Conservation (phyloP, 1,140 invertebrate genomes). For the Piezodorus guildinii region DNA sequence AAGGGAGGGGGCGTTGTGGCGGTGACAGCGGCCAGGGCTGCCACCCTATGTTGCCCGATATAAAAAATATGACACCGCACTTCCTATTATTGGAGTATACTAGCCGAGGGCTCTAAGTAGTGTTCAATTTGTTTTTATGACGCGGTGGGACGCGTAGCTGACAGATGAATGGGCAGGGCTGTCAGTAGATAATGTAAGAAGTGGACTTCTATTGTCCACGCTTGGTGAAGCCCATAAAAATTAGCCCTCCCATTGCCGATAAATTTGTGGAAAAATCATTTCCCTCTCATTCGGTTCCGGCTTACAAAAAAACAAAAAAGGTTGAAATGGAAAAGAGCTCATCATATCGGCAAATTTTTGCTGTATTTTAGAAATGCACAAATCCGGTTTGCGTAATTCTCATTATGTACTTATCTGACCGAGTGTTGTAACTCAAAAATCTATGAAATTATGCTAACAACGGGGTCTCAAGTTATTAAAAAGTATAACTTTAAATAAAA, state of each 20-base stretch:
- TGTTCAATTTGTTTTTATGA: slow-evolving; percentile 17
- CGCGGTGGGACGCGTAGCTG: not conserved
- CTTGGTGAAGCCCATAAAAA: slow-evolving; percentile 13
- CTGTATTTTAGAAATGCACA: too few relatives aligned
- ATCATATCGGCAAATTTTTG: too few relatives aligned
- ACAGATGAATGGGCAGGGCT: slow-evolving; percentile 5
- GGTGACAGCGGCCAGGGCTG: slow-evolving; percentile 19
- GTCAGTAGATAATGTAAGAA: slow-evolving; percentile 12
- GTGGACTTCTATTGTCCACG: not conserved
- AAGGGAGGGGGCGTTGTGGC: slow-evolving; percentile 16
- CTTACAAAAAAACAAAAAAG: slow-evolving; percentile 2
- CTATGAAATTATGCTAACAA: too few relatives aligned
- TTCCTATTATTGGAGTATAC: slow-evolving; percentile 16
- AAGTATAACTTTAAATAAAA: too few relatives aligned
- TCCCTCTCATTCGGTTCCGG: slow-evolving; percentile 9
- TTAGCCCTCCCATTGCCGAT: slow-evolving; percentile 3
- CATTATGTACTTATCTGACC: too few relatives aligned
- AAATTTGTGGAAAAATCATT: slow-evolving; percentile 15
- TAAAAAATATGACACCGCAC: slow-evolving; percentile 12
- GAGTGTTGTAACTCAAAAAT: too few relatives aligned
- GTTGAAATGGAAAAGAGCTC: not conserved
- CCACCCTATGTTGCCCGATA: slow-evolving; percentile 20
- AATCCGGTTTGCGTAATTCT: too few relatives aligned
- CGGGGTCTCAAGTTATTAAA: too few relatives aligned
- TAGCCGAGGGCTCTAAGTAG: slow-evolving; percentile 16